Base-by-base conservation (phyloP, 2,797 vertebrate genomes). In the Harpagifer antarcticus region DNA sequence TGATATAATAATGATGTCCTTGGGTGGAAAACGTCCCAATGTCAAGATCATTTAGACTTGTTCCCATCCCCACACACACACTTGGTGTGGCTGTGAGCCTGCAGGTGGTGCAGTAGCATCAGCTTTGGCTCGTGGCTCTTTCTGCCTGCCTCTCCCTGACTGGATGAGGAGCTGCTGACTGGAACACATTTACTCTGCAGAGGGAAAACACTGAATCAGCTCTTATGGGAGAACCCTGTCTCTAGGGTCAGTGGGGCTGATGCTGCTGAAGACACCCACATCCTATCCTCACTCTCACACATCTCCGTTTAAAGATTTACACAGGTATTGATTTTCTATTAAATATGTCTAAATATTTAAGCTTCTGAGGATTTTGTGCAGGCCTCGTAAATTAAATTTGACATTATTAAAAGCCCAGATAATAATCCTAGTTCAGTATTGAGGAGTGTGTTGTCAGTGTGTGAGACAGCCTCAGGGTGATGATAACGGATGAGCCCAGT, bases 81-180 rank as follows among this genome's bases (percentile, higher is more conserved):
- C 74, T 66, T 11, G 72, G 48, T 86, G 40, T 91, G 88, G 76
- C 66, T 3, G 61, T 53, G 79, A 67, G 88, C 95, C 95, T 95
- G 94, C 92, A 95, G 95, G 93, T 94, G 95, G 94, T 90, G 95
- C 92, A 93, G 92, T 95, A 90, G 88, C 90, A 93, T 92, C 92
- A 95, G 87, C 89, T 93, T 94, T 90, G 87, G 84, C 85, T 87
- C 1, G 9, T 90, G 87, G 84, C 83, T 73, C 78, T 56, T 79
- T 83, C 86, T 64, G 79, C 58, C 50, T 48, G 81, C 89, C 83
- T 92, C 83, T 85, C 83, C 79, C 86, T 86, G 78, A 78, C 78
- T 89, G 87, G 77, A 84, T 71, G 91, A 82, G 45, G 85, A 90
- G 90, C 79, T 93, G 92, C 92, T 93, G 92, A 93, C 91, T 90